Evolutionary conservation across 2,797 vertebrate species (phyloP), one percentile per base, ranked within the genome.

Genomic region (Phylloscopus collybita): DNA sequence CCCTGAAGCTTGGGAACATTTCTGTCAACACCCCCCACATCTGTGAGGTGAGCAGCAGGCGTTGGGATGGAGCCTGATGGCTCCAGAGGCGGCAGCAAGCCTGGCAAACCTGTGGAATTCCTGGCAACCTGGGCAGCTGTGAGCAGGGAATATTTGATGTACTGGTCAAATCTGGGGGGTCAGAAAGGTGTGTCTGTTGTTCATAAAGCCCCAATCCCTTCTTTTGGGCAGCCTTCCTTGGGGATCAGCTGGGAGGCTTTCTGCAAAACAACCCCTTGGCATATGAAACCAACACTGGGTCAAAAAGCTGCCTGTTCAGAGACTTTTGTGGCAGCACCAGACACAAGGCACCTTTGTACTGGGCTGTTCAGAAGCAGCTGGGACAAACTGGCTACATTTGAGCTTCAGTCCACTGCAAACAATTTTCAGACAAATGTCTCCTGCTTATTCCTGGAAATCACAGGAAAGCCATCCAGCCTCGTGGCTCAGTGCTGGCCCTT

Each of bases 1-100:
- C 96, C 32, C 95, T 99, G 93, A 97, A 99, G 60, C 95, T 99
- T 40, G 98, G 98, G 32, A 97, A 98, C 22, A 93, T 99, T 57
- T 98, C 98, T 60, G n/a, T 98, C 25, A 95, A 98, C 38, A 98
- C 98, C 45, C 75, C 57, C 61, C 96, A 98, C 59, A 97, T n/a
- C 79, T 98, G 98, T 34, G 98, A 99, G 98, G 99, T 99, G 97
- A 98, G 96, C 30, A 40, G 45, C 42, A 8, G 38, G 27, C 32
- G 1, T 10, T 25, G 45, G 56, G 23, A 2, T 34, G 47, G 42
- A 34, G 87, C 38, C 36, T 50, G 30, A 2, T n/a, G 61, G 19
- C 42, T 86, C 34, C 60, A 10, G 8, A 53, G n/a, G 40, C 9
- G 53, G 25, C 38, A 32, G 18, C 6, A 29, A 73, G 38, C 56